Base-by-base conservation (phyloP, 2,113 vertebrate species). In the Rhinichthys klamathensis region DNA sequence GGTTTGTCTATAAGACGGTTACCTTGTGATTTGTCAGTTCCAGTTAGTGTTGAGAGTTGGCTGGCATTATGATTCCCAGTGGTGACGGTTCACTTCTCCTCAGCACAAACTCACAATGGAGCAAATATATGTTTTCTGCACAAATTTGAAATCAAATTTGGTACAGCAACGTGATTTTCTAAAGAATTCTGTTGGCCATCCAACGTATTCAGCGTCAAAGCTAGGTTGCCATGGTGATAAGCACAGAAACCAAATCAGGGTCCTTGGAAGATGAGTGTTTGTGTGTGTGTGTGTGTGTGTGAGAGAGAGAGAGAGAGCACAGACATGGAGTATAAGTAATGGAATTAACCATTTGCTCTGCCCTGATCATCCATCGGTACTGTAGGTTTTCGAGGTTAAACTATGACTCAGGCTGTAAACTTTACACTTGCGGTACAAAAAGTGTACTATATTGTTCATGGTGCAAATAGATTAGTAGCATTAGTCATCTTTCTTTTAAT, bases 141-240 rank as follows among this genome's bases (percentile, higher is more conserved):
- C 27, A 51, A 82, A 82, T 69, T 15, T 54, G 18, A 54, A 82
- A 82, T 54, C 61, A 82, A 69, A n/a, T n/a, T 82, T 82, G 63
- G 54, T 41, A 81, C 84, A 80, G 77, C 58, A 49, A 46, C 21
- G 54, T 27, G 91, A 89, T 91, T 92, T 94, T 95, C 92, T 92
- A 89, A 88, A 87, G 89, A 91, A 89, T 92, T 90, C 88, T 92
- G 90, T 89, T 87, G 89, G 92, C 91, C 93, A 92, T 94, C 94
- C 93, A 95, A 94, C 93, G 93, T 93, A 94, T 91, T 89, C 88
- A 91, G 89, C 92, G 92, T 94, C 94, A 92, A 95, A 95, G 91
- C 90, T 82, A 88, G 92, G 95, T 95, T 93, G 92, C 91, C 93
- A 93, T 95, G 80, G 94, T 92, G 95, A 95, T 94, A 92, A 88